phyloP scores from a whole-genome alignment of 2,113 vertebrate genomes.

The Microtus montanus region DNA sequence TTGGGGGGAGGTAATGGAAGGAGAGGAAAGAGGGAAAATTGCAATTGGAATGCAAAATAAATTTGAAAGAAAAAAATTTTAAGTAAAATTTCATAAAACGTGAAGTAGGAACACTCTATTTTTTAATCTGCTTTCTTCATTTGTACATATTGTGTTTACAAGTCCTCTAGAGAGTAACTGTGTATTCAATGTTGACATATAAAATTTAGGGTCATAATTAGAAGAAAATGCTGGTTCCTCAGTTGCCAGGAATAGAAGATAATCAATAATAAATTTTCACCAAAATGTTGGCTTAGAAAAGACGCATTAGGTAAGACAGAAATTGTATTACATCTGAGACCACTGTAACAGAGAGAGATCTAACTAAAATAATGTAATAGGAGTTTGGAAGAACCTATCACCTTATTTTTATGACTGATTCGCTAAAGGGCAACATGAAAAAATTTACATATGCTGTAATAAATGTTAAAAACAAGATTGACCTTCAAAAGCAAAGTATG shows the following conservation, averaged over 20 bases:
- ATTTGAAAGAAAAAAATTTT: not conserved
- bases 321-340: not conserved
- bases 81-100: not conserved
- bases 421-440: not conserved
- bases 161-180: not conserved
- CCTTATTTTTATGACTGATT: constrained; percentile 7
- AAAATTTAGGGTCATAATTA: constrained; percentile 33
- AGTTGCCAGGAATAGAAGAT: constrained; percentile 40
- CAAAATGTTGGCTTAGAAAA: not conserved
- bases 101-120: not conserved
- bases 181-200: constrained; percentile 36
- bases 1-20: not conserved
- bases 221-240: constrained; percentile 26
- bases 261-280: not conserved
- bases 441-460: not conserved
- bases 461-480: not conserved
- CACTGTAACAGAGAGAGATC: not conserved
- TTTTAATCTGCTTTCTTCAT: not conserved
- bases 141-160: not conserved
- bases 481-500: not conserved
- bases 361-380: not conserved
- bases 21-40: not conserved
- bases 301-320: not conserved
- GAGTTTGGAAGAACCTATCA: not conserved
- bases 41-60: not conserved